Evolutionary conservation across 2,113 vertebrate genomes (phyloP).

Genomic region (Tricholaema leucomelas): DNA sequence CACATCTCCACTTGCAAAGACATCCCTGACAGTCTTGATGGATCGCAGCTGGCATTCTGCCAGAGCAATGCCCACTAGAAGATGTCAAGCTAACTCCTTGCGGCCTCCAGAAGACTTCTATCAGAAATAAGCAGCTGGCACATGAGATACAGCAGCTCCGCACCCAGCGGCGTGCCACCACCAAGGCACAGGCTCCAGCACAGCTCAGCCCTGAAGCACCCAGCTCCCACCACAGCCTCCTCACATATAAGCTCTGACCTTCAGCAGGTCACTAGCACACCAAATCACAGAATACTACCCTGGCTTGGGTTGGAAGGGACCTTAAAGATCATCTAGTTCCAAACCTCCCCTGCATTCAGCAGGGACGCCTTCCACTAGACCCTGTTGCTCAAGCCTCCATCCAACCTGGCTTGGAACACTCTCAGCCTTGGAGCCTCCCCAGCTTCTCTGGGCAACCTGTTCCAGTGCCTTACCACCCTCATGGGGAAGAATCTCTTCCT

Average conservation of each 20-base stretch:
- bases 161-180: fast-evolving
- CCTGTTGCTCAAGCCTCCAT: no score
- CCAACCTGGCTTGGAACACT: no score
- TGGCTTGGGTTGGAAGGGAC: no score
- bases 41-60: not conserved
- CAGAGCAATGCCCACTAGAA: not conserved
- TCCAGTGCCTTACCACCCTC: no score
- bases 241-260: fast-evolving
- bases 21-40: not conserved
- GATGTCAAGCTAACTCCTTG: not conserved
- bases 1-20: not conserved
- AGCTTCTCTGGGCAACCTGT: no score
- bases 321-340: no score
- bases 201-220: not conserved
- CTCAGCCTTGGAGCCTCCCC: no score
- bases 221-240: not conserved
- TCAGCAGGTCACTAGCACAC: not conserved
- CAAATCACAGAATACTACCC: no score
- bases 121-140: not conserved
- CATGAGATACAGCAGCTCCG: not conserved
- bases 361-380: no score
- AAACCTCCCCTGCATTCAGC: no score
- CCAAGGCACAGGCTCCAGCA: fast-evolving
- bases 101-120: fast-evolving
- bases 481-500: no score